Conservation (phyloP, 1,140 invertebrate genomes). For the Drosophila bocqueti region DNA sequence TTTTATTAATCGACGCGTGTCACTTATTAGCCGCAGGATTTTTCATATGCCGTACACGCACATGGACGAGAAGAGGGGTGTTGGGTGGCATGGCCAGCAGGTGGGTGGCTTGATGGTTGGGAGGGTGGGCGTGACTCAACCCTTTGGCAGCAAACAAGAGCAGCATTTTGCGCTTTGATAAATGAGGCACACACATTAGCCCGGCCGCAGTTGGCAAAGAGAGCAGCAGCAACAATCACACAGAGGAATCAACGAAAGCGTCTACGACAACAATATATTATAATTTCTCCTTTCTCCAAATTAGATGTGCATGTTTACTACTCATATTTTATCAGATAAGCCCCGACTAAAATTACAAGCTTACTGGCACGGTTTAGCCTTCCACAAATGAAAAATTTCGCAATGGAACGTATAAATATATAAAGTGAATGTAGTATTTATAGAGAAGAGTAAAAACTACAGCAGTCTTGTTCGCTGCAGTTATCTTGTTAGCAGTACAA, state of each 20-base stretch:
- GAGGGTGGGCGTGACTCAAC: constrained; percentile 54
- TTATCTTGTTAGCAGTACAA: constrained; percentile 26
- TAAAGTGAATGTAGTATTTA: not conserved
- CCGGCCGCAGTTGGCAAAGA: constrained; percentile 39
- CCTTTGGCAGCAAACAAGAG: constrained; percentile 63
- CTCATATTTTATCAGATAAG: constrained; percentile 74
- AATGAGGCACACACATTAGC: constrained; percentile 70
- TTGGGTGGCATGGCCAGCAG: not conserved
- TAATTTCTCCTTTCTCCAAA: constrained; percentile 61
- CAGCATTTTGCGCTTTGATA: constrained; percentile 72
- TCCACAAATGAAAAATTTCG: constrained; percentile 21
- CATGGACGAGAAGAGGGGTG: constrained; percentile 3
- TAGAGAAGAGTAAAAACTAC: not conserved
- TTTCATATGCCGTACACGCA: constrained; percentile 69
- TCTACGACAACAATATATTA: constrained; percentile 62
- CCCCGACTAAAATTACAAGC: constrained; percentile 17
- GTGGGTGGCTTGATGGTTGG: constrained; percentile 6
- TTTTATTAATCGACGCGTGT: constrained; percentile 81
- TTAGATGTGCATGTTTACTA: constrained; percentile 77
- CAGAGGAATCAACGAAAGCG: constrained; percentile 51
- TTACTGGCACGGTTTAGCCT: constrained; percentile 2
- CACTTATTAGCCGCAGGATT: constrained; percentile 81
- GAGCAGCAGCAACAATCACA: constrained; percentile 44
- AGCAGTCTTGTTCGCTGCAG: not conserved
- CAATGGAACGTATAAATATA: not conserved